Percentiles rank a stretch among this genome's conserved stretches.
Evolutionary conservation across 1,140 invertebrate species (phyloP).

Genomic region (Papilio aristodemus): DNA sequence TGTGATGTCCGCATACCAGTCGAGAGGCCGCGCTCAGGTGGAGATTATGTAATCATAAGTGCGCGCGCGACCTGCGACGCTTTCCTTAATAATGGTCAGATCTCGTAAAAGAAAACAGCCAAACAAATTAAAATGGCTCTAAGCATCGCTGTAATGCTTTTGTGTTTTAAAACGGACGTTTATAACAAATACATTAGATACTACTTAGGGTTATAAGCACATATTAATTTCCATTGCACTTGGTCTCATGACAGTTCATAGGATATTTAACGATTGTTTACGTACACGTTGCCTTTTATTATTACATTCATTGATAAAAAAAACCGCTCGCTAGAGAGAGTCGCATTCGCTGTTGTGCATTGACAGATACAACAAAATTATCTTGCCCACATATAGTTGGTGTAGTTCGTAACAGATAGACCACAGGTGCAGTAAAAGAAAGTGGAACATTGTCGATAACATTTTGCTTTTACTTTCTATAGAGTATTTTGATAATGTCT

Average conservation of each 20-base stretch:
- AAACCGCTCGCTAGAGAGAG: too few relatives aligned
- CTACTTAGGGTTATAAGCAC: neutral
- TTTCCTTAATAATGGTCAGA: neutral
- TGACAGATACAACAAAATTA: neutral
- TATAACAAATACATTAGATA: neutral
- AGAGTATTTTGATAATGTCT: slow-evolving; percentile 13
- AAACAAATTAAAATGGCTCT: neutral
- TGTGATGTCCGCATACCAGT: neutral
- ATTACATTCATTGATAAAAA: too few relatives aligned
- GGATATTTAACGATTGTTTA: too few relatives aligned
- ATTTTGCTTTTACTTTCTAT: slow-evolving; percentile 11
- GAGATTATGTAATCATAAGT: neutral
- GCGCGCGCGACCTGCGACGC: neutral
- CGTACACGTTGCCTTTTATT: too few relatives aligned
- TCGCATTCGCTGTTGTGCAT: too few relatives aligned
- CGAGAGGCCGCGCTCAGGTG: neutral
- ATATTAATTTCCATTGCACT: too few relatives aligned
- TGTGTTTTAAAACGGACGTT: neutral
- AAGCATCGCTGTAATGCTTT: neutral
- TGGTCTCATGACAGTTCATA: too few relatives aligned
- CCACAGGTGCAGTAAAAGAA: slow-evolving; percentile 12
- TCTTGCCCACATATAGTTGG: neutral
- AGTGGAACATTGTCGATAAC: neutral
- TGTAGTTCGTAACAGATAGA: neutral
- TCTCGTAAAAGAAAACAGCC: neutral